Conservation (phyloP, 2,888 invertebrate genomes). For the Sympetrum striolatum region DNA sequence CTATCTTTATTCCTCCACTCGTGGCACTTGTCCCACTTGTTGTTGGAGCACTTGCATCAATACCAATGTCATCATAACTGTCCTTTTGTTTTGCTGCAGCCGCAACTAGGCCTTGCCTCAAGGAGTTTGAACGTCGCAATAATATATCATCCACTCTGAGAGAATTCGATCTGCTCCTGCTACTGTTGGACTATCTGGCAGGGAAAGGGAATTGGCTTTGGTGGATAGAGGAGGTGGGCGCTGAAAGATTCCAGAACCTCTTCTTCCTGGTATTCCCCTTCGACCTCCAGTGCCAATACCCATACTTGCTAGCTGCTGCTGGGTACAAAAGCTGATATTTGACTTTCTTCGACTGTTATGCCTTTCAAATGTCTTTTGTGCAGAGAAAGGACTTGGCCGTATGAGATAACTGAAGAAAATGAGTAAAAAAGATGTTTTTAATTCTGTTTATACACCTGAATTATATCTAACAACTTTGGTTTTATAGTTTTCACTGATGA, state of each 20-base stretch:
- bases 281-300: slow-evolving; percentile 61
- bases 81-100: slow-evolving; percentile 74
- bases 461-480: too few species aligned
- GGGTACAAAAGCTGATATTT: slow-evolving; percentile 89
- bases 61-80: slow-evolving; percentile 84
- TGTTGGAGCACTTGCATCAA: slow-evolving; percentile 62
- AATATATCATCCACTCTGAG: slow-evolving; percentile 86
- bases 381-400: slow-evolving; percentile 92
- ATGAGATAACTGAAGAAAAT: slow-evolving; percentile 78
- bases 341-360: slow-evolving; percentile 90
- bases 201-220: slow-evolving; percentile 86
- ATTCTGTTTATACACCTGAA: neutral
- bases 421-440: neutral
- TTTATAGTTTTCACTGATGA: too few species aligned
- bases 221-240: slow-evolving; percentile 82
- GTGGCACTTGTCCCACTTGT: slow-evolving; percentile 63
- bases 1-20: slow-evolving; percentile 81
- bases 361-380: slow-evolving; percentile 91
- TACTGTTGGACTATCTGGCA: slow-evolving; percentile 72
- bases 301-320: slow-evolving; percentile 66
- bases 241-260: slow-evolving; percentile 73
- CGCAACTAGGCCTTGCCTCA: slow-evolving; percentile 79
- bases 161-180: slow-evolving; percentile 76
- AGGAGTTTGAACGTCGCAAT: slow-evolving; percentile 80
- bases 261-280: slow-evolving; percentile 54